These are phyloP conservation scores for Percopsis omiscomaycus DNA, from an alignment of 2,797 vertebrate genomes.

Conservation along the genomic window DNA sequence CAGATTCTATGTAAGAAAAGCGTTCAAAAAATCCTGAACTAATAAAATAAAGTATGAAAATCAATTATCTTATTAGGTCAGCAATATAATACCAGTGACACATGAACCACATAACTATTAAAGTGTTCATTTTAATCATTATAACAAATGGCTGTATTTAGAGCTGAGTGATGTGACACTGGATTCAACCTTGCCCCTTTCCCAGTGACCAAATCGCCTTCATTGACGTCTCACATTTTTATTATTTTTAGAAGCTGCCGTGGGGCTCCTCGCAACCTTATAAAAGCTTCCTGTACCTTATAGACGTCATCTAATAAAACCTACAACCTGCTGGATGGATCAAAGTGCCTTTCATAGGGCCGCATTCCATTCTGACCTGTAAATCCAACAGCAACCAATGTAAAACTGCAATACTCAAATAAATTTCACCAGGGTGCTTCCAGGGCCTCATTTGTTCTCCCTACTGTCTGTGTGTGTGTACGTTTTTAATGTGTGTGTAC, in stretches of 20 bases:
- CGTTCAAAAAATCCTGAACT: too few species aligned
- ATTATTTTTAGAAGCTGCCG: slow-evolving; percentile 59
- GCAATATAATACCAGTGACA: background rate
- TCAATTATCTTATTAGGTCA: background rate
- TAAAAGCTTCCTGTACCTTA: slow-evolving; percentile 65
- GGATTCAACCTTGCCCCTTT: slow-evolving; percentile 23
- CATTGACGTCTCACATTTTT: slow-evolving; percentile 66
- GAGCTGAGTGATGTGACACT: slow-evolving; percentile 15
- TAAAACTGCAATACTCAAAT: slow-evolving; percentile 76
- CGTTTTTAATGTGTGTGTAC: background rate
- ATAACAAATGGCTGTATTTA: slow-evolving; percentile 22
- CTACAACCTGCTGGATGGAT: slow-evolving; percentile 64
- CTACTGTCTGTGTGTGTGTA: slow-evolving; percentile 9
- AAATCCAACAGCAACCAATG: slow-evolving; percentile 72
- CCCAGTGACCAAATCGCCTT: slow-evolving; percentile 41
- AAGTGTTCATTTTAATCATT: too few species aligned
- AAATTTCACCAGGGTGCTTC: slow-evolving; percentile 71
- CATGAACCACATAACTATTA: too few species aligned
- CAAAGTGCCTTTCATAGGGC: slow-evolving; percentile 74
- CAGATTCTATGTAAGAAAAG: too few species aligned
- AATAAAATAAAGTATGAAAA: too few species aligned
- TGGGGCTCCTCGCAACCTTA: slow-evolving; percentile 66
- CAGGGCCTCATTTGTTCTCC: slow-evolving; percentile 24
- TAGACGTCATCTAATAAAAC: slow-evolving; percentile 64
- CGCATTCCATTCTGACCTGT: slow-evolving; percentile 75